These are phyloP conservation scores for Datnioides undecimradiatus DNA, from an alignment of 2,113 vertebrate species.

Conservation along the genomic window DNA sequence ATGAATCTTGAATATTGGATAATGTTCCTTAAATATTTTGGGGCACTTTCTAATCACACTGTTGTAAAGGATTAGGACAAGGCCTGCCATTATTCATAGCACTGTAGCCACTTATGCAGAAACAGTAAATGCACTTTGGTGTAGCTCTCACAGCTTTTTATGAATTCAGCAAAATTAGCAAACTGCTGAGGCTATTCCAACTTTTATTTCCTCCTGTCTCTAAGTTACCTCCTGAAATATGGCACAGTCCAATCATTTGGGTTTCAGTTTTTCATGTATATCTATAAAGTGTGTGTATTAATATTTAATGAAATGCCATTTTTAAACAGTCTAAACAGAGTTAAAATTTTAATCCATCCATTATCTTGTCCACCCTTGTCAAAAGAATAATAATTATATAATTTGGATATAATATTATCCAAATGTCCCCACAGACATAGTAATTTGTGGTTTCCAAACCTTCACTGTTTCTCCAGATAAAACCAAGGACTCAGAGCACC, in stretches of 20 bases:
- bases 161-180: too few relatives aligned
- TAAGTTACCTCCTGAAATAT: neutral
- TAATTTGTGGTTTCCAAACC: neutral
- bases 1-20: neutral
- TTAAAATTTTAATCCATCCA: neutral
- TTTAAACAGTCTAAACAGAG: neutral
- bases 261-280: too few relatives aligned
- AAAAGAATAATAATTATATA: too few relatives aligned
- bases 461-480: conserved; percentile 86
- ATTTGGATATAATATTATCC: too few relatives aligned
- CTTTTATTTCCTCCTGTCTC: neutral
- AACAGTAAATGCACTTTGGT: neutral
- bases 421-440: neutral
- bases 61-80: neutral
- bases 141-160: too few relatives aligned
- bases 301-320: neutral
- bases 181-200: neutral
- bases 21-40: too few relatives aligned
- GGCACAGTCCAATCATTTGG: neutral
- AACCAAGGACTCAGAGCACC: conserved; percentile 88
- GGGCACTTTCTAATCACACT: too few relatives aligned
- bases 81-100: neutral
- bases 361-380: neutral
- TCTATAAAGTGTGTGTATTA: neutral
- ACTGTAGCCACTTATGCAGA: neutral